Conservation (phyloP, 2,113 vertebrate genomes). For the Oncorhynchus tshawytscha region DNA sequence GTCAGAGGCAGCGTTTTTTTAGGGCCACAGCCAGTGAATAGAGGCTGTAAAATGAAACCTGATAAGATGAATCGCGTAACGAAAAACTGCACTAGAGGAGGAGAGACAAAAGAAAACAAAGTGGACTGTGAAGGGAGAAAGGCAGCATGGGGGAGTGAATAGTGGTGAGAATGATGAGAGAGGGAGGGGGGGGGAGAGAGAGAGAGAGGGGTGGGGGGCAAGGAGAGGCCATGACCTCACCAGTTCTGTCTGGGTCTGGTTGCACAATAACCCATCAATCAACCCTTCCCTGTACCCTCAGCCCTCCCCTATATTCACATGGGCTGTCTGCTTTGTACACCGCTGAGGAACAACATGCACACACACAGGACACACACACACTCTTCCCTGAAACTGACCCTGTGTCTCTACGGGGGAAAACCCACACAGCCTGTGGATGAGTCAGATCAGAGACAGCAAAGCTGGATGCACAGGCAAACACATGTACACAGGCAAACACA, state of each 20-base stretch:
- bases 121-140: constrained; percentile 58
- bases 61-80: constrained; percentile 63
- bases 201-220: constrained; percentile 55
- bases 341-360: constrained; percentile 49
- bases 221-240: constrained; percentile 69
- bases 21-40: constrained; percentile 34
- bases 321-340: constrained; percentile 62
- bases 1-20: not conserved
- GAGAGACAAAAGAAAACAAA: constrained; percentile 63
- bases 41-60: constrained; percentile 56
- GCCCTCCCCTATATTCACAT: constrained; percentile 58
- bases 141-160: constrained; percentile 59
- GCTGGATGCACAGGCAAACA: not conserved
- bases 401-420: not conserved
- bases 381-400: not conserved
- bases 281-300: constrained; percentile 51
- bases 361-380: constrained; percentile 6
- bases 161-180: constrained; percentile 46
- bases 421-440: not conserved
- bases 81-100: constrained; percentile 60
- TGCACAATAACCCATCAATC: constrained; percentile 79
- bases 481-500: not conserved
- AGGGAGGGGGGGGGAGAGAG: constrained; percentile 45
- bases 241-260: constrained; percentile 71
- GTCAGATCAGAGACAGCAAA: not conserved